Conservation (phyloP, 1,140 invertebrate genomes). For the Brachionus manjavacas region DNA sequence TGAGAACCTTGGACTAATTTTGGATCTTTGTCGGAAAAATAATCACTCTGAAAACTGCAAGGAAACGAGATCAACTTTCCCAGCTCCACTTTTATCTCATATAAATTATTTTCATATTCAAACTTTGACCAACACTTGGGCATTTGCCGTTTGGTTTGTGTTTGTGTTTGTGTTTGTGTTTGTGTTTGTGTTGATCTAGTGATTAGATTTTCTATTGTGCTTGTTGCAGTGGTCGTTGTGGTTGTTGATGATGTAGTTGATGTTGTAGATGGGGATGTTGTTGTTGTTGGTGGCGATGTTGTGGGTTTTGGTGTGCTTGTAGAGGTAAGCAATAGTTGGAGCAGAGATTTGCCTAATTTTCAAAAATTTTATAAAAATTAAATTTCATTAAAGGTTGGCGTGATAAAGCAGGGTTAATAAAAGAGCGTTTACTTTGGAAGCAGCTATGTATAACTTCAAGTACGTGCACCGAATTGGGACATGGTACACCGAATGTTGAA, state of each 20-base stretch:
- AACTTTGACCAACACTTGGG: neutral
- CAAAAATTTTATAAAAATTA: neutral
- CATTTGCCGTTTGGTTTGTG: neutral
- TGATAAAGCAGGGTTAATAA: neutral
- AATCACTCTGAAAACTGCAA: neutral
- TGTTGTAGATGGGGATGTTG: neutral
- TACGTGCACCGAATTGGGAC: conserved; percentile 34
- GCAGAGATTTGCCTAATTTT: neutral
- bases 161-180: neutral
- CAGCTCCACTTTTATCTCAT: neutral
- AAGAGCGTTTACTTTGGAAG: conserved; percentile 13
- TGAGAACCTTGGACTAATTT: neutral
- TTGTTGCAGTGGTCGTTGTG: neutral
- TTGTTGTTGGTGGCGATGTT: neutral
- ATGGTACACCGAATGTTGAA: conserved; percentile 25
- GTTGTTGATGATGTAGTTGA: neutral
- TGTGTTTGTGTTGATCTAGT: neutral
- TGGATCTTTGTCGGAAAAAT: neutral
- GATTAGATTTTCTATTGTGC: neutral
- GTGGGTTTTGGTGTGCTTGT: neutral
- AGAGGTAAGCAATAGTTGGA: neutral
- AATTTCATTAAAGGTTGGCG: neutral
- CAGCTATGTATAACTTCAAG: conserved; percentile 28
- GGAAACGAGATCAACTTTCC: neutral
- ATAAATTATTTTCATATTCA: neutral